Evolutionary conservation across 2,888 invertebrate genomes (phyloP).

Genomic region (Chrysolina oricalcia): DNA sequence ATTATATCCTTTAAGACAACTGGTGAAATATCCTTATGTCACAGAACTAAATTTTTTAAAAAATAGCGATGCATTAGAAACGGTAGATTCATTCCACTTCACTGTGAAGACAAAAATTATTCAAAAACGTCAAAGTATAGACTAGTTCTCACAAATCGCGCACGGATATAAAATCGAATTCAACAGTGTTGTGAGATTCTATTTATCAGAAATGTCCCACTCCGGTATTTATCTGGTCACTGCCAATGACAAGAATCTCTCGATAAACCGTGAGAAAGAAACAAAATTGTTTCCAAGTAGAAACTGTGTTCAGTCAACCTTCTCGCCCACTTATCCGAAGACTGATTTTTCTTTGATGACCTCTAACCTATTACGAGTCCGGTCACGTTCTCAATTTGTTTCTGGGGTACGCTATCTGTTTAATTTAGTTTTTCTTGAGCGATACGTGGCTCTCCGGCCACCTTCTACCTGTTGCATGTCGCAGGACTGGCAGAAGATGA

Average conservation of each 20-base stretch:
- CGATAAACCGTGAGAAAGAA: neutral
- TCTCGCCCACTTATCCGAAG: neutral
- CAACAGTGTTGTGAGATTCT: no score
- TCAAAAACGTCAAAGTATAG: no score
- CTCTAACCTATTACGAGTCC: neutral
- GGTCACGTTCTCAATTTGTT: conserved; percentile 18
- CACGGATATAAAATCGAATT: no score
- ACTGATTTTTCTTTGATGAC: conserved; percentile 24
- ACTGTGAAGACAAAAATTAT: no score
- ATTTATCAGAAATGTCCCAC: neutral
- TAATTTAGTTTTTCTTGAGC: conserved; percentile 17
- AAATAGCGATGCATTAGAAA: no score
- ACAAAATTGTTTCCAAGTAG: neutral
- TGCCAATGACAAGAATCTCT: neutral
- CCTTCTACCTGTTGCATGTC: conserved; percentile 7
- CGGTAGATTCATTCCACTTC: no score
- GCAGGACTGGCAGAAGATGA: neutral
- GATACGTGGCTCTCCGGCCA: neutral
- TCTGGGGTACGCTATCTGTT: conserved; percentile 10
- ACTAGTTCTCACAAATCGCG: no score
- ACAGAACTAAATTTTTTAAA: no score
- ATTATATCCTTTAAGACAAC: no score
- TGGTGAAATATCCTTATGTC: no score
- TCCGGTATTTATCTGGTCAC: neutral
- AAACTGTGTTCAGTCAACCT: neutral